Conservation (phyloP, 2,113 vertebrate genomes). For the Tympanuchus pallidicinctus region DNA sequence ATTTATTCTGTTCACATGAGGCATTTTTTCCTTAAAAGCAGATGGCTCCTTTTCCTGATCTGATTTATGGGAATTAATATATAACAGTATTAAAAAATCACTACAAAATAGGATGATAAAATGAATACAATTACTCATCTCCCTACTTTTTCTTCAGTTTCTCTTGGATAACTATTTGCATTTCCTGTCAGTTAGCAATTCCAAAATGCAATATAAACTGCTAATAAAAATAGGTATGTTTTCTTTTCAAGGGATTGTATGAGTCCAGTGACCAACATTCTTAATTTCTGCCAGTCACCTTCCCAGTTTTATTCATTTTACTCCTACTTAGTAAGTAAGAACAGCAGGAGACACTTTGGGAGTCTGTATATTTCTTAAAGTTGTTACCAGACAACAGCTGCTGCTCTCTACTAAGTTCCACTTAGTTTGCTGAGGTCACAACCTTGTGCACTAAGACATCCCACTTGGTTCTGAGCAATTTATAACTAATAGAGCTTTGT, state of each 20-base stretch:
- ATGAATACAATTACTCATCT: not conserved
- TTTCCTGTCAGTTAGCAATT: not conserved
- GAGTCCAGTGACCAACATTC: not conserved
- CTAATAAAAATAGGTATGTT: not conserved
- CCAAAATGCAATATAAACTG: not conserved
- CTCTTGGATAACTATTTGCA: not conserved
- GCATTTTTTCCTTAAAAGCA: not conserved
- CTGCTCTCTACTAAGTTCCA: not conserved
- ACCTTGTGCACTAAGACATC: not conserved
- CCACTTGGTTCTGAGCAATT: not conserved
- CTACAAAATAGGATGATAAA: not conserved
- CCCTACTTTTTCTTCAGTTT: not conserved
- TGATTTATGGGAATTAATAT: not conserved
- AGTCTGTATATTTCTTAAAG: not conserved
- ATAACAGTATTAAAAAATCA: not conserved
- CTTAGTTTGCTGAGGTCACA: not conserved
- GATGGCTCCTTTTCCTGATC: not conserved
- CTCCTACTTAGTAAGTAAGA: not conserved
- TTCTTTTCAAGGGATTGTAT: not conserved
- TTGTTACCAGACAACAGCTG: not conserved
- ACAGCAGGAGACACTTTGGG: not conserved
- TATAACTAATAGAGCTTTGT: not conserved
- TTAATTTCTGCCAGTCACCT: not conserved
- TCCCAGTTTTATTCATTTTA: not conserved
- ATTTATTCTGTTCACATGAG: not conserved